phyloP scores from a whole-genome alignment of 1,140 invertebrate genomes.

The Drosophila ogumai region DNA sequence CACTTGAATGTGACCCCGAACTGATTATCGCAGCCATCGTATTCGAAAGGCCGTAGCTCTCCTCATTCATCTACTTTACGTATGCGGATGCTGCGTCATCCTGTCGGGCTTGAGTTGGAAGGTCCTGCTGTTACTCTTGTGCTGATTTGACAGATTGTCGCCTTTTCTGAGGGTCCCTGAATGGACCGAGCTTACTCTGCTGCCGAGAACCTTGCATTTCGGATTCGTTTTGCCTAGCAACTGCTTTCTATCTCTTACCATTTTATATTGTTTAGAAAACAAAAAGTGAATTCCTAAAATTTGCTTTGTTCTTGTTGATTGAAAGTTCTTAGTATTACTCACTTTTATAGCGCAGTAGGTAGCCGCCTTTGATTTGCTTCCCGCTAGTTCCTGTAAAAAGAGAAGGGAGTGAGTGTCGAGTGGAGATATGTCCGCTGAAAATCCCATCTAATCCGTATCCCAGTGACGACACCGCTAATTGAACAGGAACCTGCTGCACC shows the following conservation, averaged over 20 bases:
- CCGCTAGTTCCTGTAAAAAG: slow-evolving; percentile 87
- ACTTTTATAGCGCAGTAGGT: slow-evolving; percentile 89
- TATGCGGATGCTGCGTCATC: slow-evolving; percentile 57
- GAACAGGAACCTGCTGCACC: slow-evolving; percentile 30
- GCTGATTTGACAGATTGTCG: slow-evolving; percentile 70
- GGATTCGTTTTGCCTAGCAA: background rate
- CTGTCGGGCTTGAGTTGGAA: slow-evolving; percentile 33
- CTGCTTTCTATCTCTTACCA: background rate
- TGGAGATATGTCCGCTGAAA: background rate
- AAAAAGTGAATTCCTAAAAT: background rate
- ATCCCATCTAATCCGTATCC: slow-evolving; percentile 42
- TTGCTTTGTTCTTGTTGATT: background rate
- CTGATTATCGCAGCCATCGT: slow-evolving; percentile 36
- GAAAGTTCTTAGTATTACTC: slow-evolving; percentile 80
- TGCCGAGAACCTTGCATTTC: slow-evolving; percentile 12
- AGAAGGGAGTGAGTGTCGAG: background rate
- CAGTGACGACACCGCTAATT: slow-evolving; percentile 37
- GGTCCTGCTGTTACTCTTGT: slow-evolving; percentile 45
- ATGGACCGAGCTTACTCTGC: slow-evolving; percentile 8
- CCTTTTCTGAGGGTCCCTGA: slow-evolving; percentile 9
- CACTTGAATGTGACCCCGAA: slow-evolving; percentile 59
- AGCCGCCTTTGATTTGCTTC: slow-evolving; percentile 88
- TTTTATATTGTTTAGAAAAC: background rate
- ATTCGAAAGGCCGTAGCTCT: background rate
- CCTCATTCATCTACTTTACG: slow-evolving; percentile 26